Evolutionary conservation across 2,113 vertebrate species (phyloP).

Genomic region (Corydoras maculifer): DNA sequence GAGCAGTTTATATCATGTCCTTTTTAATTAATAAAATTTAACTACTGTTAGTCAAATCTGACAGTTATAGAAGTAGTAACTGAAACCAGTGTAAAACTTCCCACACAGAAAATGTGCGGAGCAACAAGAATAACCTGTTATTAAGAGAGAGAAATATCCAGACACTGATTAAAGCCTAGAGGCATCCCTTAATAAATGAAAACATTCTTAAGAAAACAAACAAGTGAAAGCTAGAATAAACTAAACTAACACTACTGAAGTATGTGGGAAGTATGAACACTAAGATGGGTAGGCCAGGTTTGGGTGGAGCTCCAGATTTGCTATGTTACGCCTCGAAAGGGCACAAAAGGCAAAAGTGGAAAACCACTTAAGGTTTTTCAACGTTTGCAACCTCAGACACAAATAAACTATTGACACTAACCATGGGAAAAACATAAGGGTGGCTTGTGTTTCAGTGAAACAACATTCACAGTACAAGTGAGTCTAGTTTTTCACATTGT

Average conservation of each 20-base stretch:
- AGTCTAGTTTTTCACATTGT: conserved; percentile 8
- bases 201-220: conserved; percentile 7
- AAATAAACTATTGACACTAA: conserved; percentile 40
- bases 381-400: conserved; percentile 35
- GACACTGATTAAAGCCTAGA: background rate
- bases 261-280: conserved; percentile 13
- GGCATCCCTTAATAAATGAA: conserved; percentile 10
- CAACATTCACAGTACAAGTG: conserved; percentile 14
- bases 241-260: conserved; percentile 20
- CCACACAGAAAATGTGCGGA: background rate
- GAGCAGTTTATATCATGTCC: too few relatives aligned
- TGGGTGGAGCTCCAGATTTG: conserved; percentile 40
- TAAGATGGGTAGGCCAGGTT: conserved; percentile 34
- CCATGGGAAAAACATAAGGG: conserved; percentile 37
- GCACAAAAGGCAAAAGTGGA: conserved; percentile 44
- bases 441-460: conserved; percentile 41
- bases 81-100: background rate
- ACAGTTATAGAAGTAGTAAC: background rate
- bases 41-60: too few relatives aligned
- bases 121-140: conserved; percentile 11
- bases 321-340: conserved; percentile 37
- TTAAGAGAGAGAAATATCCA: background rate
- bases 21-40: too few relatives aligned
- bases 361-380: conserved; percentile 44
- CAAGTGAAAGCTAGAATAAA: conserved; percentile 3